Conservation (phyloP, 2,113 vertebrate species). For the Eclectus roratus region DNA sequence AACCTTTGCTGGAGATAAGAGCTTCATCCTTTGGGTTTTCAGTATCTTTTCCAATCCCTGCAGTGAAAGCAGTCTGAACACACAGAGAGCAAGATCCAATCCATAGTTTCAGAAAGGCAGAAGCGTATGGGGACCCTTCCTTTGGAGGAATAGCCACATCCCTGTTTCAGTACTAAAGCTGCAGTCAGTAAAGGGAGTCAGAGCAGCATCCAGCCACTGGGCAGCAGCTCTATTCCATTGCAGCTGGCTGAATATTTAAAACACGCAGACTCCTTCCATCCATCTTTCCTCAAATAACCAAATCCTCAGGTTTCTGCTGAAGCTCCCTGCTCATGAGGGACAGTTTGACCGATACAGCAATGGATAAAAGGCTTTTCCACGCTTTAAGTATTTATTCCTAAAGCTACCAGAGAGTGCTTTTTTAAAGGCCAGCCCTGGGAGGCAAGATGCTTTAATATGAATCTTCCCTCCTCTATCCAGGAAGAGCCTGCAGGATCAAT, state of each 20-base stretch:
- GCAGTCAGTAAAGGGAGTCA: neutral
- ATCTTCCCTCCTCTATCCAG: neutral
- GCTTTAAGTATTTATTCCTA: slow-evolving; percentile 4
- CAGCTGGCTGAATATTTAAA: neutral
- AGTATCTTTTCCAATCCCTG: neutral
- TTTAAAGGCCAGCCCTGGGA: neutral
- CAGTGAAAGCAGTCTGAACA: neutral
- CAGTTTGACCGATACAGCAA: slow-evolving; percentile 5
- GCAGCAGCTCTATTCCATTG: neutral
- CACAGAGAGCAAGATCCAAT: neutral
- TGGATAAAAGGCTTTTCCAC: slow-evolving; percentile 1
- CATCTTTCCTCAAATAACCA: neutral
- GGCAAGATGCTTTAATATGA: slow-evolving; percentile 1
- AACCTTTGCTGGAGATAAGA: neutral
- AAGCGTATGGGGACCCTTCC: neutral
- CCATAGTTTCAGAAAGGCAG: neutral
- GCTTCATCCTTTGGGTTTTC: neutral
- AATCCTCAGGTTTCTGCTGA: neutral
- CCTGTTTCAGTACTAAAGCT: neutral
- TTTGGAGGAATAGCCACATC: neutral
- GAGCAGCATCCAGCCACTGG: neutral
- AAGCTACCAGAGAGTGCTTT: neutral
- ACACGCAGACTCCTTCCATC: neutral
- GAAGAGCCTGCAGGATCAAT: slow-evolving; percentile 6
- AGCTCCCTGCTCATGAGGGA: neutral